Base-by-base conservation (phyloP, 2,113 vertebrate species). In the Cranoglanis bouderius region DNA sequence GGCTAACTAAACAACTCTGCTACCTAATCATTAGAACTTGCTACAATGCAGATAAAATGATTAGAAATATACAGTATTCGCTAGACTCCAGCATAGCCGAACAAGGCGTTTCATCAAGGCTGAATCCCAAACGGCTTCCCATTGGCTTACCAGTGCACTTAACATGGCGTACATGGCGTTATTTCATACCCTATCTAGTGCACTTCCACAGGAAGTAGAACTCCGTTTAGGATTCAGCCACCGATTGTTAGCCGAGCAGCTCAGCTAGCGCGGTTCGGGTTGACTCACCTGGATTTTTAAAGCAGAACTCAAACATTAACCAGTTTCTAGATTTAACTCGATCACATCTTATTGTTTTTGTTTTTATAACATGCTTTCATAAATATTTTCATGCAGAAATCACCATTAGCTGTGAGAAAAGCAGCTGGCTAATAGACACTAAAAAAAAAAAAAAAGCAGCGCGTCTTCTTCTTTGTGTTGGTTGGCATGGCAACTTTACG, bases 401-500 rank as follows among this genome's bases (percentile, higher is more conserved):
- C 6, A n/a, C 6, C 46, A 51, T 51, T 80, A 80, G 46, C 43
- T 46, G 12, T 0, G 3, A n/a, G 12, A 51, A 77, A 51, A n/a
- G 1, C 40, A 13, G 74, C 21, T 46, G 40, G 10, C 21, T 26
- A 40, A 77, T 51, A 51, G 21, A 78, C 4, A 51, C 74, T 38
- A 9, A 32, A 67, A 65, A 70, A 65, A 9, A 32, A 67, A 65
- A 70, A 65, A n/a, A 49, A 3, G 2, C 6, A 18, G 46, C 29
- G 26, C n/a, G n/a, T n/a, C 43, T 78, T 78, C 75, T 78, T 78
- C 75, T 49, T 78, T 49, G 46, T 51, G 46, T n/a, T 78, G 72
- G 75, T 78, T 78, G 46, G 77, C 46, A n/a, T 51, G 29, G 40
- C 21, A 26, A 75, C 72, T 32, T 80, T 18, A n/a, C 35, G 5